Base-by-base conservation (phyloP, 1,140 invertebrate species). In the Teleopsis dalmanni region DNA sequence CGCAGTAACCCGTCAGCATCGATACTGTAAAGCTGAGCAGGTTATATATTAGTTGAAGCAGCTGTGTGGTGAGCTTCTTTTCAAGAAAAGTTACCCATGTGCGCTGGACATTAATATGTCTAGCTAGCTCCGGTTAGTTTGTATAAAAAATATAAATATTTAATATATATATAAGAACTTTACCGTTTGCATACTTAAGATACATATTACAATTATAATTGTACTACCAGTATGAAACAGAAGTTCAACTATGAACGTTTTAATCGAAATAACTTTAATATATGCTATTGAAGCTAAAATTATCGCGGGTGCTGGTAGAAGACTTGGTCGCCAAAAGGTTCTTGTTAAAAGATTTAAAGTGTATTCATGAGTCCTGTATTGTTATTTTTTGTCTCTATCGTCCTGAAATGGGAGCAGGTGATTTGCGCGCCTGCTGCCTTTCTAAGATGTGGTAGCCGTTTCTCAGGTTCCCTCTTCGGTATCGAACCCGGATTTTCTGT, bases 391-490 rank as follows among this genome's bases (percentile, higher is more conserved):
- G 82, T 88, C 84, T 87, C 79, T 81, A 81, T 78, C 80, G 26
- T 11, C 25, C 74, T 71, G 71, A 71, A 58, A 64, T 58, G 69
- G 73, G 72, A 42, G 40, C 25, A 23, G 22, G 40, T 42, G 13
- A 42, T 25, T 42, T 85, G 79, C 82, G 83, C 82, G 83, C 84
- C 83, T 88, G 84, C 84, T 88, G 84, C 85, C 83, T 87, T 88
- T 84, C 84, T 86, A 88, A 80, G 85, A 87, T 85, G 85, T 88
- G 83, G 83, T 88, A 88, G 86, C 85, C 83, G 81, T 88, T 87
- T 88, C 83, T 87, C 83, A 86, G 83, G 83, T 82, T 85, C 82
- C 83, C 81, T 85, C 82, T 81, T 84, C 82, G 85, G 87, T 88
- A 87, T 26, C 40, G 40, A 42, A 26, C 40, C 22, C 22, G 81